These are phyloP conservation scores for Drosophila obscura DNA, from an alignment of 1,140 invertebrate species.

Conservation along the genomic window DNA sequence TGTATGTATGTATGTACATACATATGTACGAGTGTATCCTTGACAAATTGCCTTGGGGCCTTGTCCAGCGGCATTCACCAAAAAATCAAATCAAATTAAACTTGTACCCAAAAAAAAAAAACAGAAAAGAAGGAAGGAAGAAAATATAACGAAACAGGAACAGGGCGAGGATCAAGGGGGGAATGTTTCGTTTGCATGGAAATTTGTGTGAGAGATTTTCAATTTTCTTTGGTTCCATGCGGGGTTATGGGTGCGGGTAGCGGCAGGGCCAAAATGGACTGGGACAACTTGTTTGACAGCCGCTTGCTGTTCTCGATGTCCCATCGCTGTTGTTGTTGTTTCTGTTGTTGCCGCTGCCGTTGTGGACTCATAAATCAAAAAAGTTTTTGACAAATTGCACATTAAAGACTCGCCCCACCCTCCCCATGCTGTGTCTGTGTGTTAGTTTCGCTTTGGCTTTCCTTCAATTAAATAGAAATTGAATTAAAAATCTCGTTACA, in stretches of 20 bases:
- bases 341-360: constrained; percentile 11
- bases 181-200: constrained; percentile 51
- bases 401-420: constrained; percentile 60
- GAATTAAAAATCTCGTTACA: constrained; percentile 32
- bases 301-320: constrained; percentile 24
- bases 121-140: constrained; percentile 2
- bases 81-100: constrained; percentile 63
- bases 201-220: constrained; percentile 43
- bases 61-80: constrained; percentile 27
- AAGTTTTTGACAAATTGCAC: constrained; percentile 81
- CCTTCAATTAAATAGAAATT: constrained; percentile 51
- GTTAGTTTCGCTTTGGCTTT: constrained; percentile 11
- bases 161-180: background rate
- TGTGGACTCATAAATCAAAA: constrained; percentile 76
- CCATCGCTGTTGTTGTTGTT: background rate
- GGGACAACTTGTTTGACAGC: constrained; percentile 54
- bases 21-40: background rate
- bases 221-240: constrained; percentile 23
- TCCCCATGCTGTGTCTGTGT: constrained; percentile 7
- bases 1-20: background rate
- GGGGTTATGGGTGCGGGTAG: background rate
- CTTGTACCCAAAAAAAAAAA: constrained; percentile 27
- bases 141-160: constrained; percentile 1
- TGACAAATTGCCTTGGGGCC: constrained; percentile 45
- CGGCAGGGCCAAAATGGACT: background rate